Conservation (phyloP, 2,113 vertebrate species). For the Rhizomys pruinosus region DNA sequence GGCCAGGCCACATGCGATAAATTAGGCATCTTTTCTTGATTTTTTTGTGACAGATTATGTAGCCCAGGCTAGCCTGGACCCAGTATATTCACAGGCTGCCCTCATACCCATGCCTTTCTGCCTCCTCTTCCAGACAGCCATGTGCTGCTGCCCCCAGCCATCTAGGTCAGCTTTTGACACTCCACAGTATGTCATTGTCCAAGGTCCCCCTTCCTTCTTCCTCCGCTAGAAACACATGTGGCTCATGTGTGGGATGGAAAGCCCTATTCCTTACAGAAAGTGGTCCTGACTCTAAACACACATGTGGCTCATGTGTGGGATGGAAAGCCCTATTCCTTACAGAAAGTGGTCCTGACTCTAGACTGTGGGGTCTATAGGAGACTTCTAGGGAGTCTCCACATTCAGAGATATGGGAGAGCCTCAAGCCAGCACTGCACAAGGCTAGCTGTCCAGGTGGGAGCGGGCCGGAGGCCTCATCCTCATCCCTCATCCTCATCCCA, state of each 20-base stretch:
- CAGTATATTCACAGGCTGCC: background rate
- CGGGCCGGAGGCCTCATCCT: background rate
- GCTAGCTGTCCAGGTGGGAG: background rate
- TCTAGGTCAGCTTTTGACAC: background rate
- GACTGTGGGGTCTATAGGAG: background rate
- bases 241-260: background rate
- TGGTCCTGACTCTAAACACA: background rate
- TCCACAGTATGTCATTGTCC: background rate
- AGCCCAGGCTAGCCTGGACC: background rate
- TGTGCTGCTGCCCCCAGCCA: too few species aligned
- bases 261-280: background rate
- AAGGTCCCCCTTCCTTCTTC: background rate
- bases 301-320: background rate
- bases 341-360: background rate
- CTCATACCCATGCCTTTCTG: background rate
- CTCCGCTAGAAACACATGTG: too few species aligned
- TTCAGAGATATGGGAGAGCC: background rate
- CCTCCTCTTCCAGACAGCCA: background rate
- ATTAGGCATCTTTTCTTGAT: background rate
- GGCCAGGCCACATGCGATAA: background rate
- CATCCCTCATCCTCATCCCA: too few species aligned
- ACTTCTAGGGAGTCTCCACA: background rate
- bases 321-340: background rate
- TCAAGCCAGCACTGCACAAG: background rate
- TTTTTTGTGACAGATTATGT: background rate